Evolutionary conservation across 2,113 vertebrate genomes (phyloP).

Genomic region (Addax nasomaculatus): DNA sequence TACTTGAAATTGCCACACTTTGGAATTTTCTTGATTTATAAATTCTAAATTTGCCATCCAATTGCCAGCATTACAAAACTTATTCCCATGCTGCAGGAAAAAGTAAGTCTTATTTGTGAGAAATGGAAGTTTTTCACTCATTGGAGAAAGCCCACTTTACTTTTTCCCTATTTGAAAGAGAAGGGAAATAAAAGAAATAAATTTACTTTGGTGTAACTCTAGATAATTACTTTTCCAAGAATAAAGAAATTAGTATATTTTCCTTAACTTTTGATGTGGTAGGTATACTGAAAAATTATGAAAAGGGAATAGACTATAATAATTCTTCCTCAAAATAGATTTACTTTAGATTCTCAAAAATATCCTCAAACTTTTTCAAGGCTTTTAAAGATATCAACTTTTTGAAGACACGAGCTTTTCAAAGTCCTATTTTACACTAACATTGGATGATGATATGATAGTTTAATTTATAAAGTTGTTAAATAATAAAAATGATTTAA

Average conservation of each 20-base stretch:
- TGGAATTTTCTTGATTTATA: constrained; percentile 32
- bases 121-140: not conserved
- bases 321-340: not conserved
- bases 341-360: not conserved
- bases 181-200: not conserved
- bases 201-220: not conserved
- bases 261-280: not conserved
- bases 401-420: not conserved
- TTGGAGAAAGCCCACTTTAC: not conserved
- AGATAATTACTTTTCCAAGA: constrained; percentile 1
- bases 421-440: not conserved
- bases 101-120: not conserved
- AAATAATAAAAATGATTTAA: not conserved
- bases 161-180: not conserved
- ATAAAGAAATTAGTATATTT: not conserved
- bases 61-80: constrained; percentile 3
- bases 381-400: not conserved
- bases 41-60: constrained; percentile 21
- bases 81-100: not conserved
- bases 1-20: not conserved
- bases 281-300: not conserved
- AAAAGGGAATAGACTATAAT: not conserved
- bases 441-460: not conserved
- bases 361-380: not conserved
- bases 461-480: not conserved